Percentiles rank a stretch among this genome's conserved stretches.
phyloP scores from a whole-genome alignment of 2,888 invertebrate genomes.

The Polydrusus cervinus region DNA sequence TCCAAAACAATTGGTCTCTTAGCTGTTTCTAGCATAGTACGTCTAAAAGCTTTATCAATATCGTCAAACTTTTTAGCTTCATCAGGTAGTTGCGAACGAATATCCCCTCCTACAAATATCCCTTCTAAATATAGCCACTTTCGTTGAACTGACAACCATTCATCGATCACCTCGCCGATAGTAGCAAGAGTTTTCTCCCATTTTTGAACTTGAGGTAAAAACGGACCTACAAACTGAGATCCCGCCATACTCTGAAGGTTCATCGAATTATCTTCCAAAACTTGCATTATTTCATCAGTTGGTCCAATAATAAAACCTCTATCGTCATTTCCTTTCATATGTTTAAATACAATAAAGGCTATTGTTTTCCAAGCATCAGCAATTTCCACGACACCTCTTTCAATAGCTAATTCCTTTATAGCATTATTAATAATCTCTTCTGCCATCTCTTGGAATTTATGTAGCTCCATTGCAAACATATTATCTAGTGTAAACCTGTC shows the following conservation, averaged over 20 bases:
- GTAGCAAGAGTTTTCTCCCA: conserved; percentile 89
- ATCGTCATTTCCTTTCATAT: conserved; percentile 83
- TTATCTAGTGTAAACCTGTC: conserved; percentile 90
- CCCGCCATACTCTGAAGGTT: conserved; percentile 93
- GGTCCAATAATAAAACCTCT: conserved; percentile 86
- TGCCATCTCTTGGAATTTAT: conserved; percentile 89
- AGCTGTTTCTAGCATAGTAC: conserved; percentile 89
- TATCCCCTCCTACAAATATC: conserved; percentile 93
- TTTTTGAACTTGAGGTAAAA: conserved; percentile 85
- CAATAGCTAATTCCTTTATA: conserved; percentile 92
- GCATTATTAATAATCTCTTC: conserved; percentile 91
- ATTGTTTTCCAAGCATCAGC: conserved; percentile 83
- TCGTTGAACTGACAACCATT: conserved; percentile 89
- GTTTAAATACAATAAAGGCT: conserved; percentile 78
- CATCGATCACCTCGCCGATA: conserved; percentile 90
- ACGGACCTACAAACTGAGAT: conserved; percentile 93
- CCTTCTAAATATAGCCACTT: conserved; percentile 96
- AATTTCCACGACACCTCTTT: conserved; percentile 89
- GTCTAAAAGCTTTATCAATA: conserved; percentile 86
- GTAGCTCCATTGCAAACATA: conserved; percentile 94
- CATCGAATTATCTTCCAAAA: conserved; percentile 92
- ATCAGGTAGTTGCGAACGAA: conserved; percentile 88
- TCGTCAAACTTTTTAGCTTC: conserved; percentile 94
- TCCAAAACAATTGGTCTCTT: conserved; percentile 86
- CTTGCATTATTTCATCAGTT: conserved; percentile 87